Conservation (phyloP, 2,797 vertebrate genomes). For the Sebastes dallii region DNA sequence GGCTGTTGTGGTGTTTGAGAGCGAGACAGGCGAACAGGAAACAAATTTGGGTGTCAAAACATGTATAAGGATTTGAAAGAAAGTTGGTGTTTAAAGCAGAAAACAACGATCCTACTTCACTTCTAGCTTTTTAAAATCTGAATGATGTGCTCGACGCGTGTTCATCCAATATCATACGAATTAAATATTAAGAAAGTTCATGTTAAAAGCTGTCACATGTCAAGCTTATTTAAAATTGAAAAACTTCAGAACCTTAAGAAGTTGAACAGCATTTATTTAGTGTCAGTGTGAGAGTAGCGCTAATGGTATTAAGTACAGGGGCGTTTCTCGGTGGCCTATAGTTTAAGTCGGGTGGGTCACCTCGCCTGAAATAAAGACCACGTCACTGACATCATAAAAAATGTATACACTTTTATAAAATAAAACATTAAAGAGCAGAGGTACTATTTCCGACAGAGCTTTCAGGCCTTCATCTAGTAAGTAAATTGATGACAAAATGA, state of each 20-base stretch:
- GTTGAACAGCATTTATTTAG: not conserved
- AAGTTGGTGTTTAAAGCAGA: not conserved
- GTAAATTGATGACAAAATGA: not conserved
- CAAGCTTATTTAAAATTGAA: not conserved
- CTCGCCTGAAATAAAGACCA: not conserved
- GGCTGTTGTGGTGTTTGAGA: conserved; percentile 8
- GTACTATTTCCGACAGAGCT: not conserved
- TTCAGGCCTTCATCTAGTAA: not conserved
- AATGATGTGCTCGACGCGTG: too few relatives aligned
- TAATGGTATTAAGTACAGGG: not conserved
- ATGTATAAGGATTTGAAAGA: not conserved
- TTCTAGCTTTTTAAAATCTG: not conserved
- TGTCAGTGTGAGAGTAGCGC: not conserved
- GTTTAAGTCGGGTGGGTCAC: not conserved
- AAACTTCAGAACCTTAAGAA: not conserved
- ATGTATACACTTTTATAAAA: not conserved
- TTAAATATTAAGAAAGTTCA: not conserved
- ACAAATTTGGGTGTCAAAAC: conserved; percentile 9
- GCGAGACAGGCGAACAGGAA: not conserved
- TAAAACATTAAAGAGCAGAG: not conserved
- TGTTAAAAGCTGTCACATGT: not conserved
- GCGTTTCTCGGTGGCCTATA: not conserved
- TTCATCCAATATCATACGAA: not conserved
- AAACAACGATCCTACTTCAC: not conserved
- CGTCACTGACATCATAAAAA: conserved; percentile 3